A percentile compares a stretch with the other conserved stretches of the same genome.
These are phyloP conservation scores for Chironomus tentans DNA, from an alignment of 2,888 invertebrate species.

Conservation along the genomic window DNA sequence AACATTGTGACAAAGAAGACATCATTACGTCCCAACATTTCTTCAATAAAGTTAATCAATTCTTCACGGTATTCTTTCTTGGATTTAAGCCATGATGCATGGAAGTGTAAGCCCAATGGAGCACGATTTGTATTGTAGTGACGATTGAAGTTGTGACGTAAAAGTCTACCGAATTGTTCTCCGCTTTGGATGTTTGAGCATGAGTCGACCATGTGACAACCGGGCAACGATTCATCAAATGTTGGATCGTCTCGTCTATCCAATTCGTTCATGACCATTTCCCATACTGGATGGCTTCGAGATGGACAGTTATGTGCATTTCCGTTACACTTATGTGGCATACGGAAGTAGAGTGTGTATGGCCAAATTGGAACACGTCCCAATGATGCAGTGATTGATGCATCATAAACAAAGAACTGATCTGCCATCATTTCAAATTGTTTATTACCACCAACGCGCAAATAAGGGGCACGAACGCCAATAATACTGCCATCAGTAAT, in stretches of 20 bases:
- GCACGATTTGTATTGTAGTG: constrained; percentile 90
- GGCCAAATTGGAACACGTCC: constrained; percentile 92
- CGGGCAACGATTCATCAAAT: constrained; percentile 85
- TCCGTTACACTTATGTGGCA: constrained; percentile 92
- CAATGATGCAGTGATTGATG: constrained; percentile 84
- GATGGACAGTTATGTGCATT: constrained; percentile 90
- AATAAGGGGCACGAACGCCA: constrained; percentile 78
- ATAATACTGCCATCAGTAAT: constrained; percentile 87
- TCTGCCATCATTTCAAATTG: constrained; percentile 97
- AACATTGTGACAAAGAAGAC: constrained; percentile 89
- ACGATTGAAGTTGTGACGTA: constrained; percentile 90
- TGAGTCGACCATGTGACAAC: constrained; percentile 91
- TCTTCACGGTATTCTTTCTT: constrained; percentile 89
- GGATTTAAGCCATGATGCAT: constrained; percentile 90
- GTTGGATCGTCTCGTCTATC: constrained; percentile 89
- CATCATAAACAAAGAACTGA: constrained; percentile 89
- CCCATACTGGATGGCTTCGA: constrained; percentile 87
- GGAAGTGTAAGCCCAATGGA: constrained; percentile 86
- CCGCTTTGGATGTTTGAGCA: constrained; percentile 88
- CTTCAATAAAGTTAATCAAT: constrained; percentile 85
- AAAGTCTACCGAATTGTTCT: constrained; percentile 79
- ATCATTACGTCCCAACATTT: constrained; percentile 79
- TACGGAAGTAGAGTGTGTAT: constrained; percentile 91
- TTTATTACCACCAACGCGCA: constrained; percentile 85
- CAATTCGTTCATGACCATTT: constrained; percentile 92